Percentiles rank a stretch among this genome's conserved stretches.
These are phyloP conservation scores for Argyrosomus japonicus DNA, from an alignment of 2,113 vertebrate species.

Conservation along the genomic window DNA sequence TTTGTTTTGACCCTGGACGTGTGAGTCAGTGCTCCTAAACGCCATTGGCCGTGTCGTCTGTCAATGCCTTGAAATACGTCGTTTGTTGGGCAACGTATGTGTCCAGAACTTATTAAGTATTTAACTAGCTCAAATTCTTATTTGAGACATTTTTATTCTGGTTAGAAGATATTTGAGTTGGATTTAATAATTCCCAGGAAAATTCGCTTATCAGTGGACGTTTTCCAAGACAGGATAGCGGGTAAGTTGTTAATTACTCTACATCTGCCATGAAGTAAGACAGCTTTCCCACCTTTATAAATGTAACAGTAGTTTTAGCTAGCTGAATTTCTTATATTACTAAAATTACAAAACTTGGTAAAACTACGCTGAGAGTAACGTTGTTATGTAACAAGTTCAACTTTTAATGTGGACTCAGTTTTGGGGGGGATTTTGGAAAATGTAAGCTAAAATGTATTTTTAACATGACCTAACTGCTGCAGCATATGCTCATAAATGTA, in stretches of 20 bases:
- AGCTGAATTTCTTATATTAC: too few species aligned
- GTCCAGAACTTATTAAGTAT: not conserved
- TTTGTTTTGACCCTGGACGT: accelerated
- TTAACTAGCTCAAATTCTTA: not conserved
- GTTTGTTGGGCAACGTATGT: not conserved
- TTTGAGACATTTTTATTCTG: not conserved
- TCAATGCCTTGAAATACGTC: not conserved
- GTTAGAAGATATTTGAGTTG: not conserved
- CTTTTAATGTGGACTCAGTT: not conserved
- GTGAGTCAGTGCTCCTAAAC: too few species aligned
- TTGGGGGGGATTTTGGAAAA: too few species aligned
- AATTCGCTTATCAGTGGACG: not conserved
- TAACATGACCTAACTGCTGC: not conserved
- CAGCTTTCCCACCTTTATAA: too few species aligned
- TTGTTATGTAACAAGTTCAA: not conserved
- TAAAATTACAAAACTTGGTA: not conserved
- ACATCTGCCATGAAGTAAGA: not conserved
- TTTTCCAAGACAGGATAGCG: too few species aligned
- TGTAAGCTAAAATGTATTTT: not conserved
- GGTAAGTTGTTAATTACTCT: not conserved
- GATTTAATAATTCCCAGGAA: not conserved
- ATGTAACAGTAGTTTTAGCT: too few species aligned
- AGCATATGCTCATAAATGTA: not conserved
- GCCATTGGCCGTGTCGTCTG: not conserved
- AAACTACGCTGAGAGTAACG: not conserved